Evolutionary conservation across 2,797 vertebrate species (phyloP), one percentile per base, ranked within the genome.

Genomic region (Neomorphus geoffroyi): DNA sequence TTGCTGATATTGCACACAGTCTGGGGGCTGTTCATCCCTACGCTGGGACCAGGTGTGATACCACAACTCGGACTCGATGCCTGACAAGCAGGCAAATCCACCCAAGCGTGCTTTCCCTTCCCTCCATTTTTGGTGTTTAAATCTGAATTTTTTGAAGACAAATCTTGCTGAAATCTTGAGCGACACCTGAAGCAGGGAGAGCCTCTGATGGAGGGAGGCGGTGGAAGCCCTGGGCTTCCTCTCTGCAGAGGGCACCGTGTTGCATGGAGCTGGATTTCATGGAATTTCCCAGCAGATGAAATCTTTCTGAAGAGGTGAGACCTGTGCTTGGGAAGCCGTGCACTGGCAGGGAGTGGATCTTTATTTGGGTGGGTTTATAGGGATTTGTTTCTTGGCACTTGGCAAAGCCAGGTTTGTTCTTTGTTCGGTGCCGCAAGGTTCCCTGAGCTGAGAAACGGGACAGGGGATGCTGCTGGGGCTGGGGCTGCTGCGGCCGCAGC

Each of bases 21-120:
- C 0, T 11, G 7, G 17, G 73, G 19, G 13, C 23, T 1, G 5
- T 60, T 35, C 9, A 0, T 17, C 53, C 15, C 43, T 56, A 58
- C 23, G 1, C 26, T 2, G 12, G 60, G 24, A 11, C 33, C 11
- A 22, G 18, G 43, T 13, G 23, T 11, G 57, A 7, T 3, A 2
- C 0, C 1, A 12, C 46, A 35, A 6, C 70, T 70, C 2, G 1
- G 43, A 1, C 0, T 0, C 27, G 72, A 28, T 28, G 61, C 43
- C 51, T 41, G 70, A 13, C 24, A 14, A 8, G 32, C 10, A 11
- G 10, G 18, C 14, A 9, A 53, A 37, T 35, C 32, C 58, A 24
- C n/a, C 30, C 58, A 26, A 26, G 74, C 11, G 1, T n/a, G n/a
- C n/a, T n/a, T 11, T 62, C n/a, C 41, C 26, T 7, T 45, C n/a